These are phyloP conservation scores for Drosophila nigromelanica DNA, from an alignment of 1,140 invertebrate species.

Conservation along the genomic window DNA sequence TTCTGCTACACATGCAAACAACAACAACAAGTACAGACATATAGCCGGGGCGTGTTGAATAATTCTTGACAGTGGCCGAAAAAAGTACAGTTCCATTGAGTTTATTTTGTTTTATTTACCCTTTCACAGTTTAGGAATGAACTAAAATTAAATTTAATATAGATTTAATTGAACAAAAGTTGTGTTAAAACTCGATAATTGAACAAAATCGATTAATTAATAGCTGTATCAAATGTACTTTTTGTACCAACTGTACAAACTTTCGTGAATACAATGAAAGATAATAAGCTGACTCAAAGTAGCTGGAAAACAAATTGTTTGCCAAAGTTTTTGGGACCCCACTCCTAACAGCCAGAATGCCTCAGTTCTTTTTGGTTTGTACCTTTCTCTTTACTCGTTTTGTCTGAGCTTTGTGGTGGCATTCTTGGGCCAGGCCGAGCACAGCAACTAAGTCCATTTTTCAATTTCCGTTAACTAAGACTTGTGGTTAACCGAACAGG, in stretches of 20 bases:
- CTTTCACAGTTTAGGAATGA: no score
- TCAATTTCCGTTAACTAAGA: slow-evolving; percentile 72
- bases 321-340: slow-evolving; percentile 32
- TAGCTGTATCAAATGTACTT: neutral
- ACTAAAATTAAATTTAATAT: no score
- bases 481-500: slow-evolving; percentile 51
- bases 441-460: slow-evolving; percentile 66
- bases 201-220: no score
- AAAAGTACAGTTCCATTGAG: neutral
- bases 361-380: neutral
- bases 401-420: slow-evolving; percentile 48
- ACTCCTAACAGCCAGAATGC: slow-evolving; percentile 6
- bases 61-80: neutral
- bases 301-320: slow-evolving; percentile 39
- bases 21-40: neutral
- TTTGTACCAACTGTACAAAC: neutral
- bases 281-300: slow-evolving; percentile 50
- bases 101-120: no score
- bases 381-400: neutral
- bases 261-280: slow-evolving; percentile 55
- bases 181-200: no score
- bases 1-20: slow-evolving; percentile 23
- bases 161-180: no score
- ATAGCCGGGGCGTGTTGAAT: slow-evolving; percentile 13
- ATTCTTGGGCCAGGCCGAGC: slow-evolving; percentile 31